Conservation (phyloP, 2,797 vertebrate genomes). For the Mormyrus hasselquistii region DNA sequence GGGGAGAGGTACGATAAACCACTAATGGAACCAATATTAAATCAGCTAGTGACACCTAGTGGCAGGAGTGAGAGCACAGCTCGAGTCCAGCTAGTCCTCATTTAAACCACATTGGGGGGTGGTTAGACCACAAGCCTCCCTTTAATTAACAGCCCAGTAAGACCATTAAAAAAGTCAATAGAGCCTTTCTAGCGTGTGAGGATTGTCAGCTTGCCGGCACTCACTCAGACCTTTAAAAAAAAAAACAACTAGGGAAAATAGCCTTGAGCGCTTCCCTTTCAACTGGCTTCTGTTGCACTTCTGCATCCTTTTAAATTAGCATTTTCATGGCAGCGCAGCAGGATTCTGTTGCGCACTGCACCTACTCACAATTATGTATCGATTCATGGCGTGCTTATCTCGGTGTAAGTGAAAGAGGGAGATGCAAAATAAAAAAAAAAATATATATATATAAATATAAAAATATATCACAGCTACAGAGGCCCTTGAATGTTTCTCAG, state of each 20-base stretch:
- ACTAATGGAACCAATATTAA: constrained; percentile 17
- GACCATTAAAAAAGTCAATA: constrained; percentile 57
- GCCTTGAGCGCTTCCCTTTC: constrained; percentile 49
- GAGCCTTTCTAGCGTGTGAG: constrained; percentile 58
- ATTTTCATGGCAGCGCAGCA: constrained; percentile 26
- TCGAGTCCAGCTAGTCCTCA: constrained; percentile 18
- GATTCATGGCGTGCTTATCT: constrained; percentile 22
- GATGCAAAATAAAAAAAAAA: background rate
- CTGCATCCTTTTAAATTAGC: constrained; percentile 32
- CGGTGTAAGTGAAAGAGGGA: constrained; percentile 14
- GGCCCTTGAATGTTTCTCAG: background rate
- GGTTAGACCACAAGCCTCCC: constrained; percentile 48
- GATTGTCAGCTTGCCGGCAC: constrained; percentile 51
- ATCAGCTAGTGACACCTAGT: constrained; percentile 45
- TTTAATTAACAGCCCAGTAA: constrained; percentile 51
- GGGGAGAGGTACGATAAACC: background rate
- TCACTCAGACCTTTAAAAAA: constrained; percentile 44
- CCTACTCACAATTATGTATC: constrained; percentile 28
- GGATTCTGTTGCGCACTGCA: constrained; percentile 17
- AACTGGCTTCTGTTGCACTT: constrained; percentile 36
- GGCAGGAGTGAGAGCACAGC: constrained; percentile 16
- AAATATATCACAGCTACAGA: background rate
- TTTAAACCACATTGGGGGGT: constrained; percentile 35
- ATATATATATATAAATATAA: background rate
- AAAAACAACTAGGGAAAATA: constrained; percentile 36